Percentiles rank a stretch among this genome's conserved stretches.
Evolutionary conservation across 2,797 vertebrate species (phyloP).

Genomic region (Petrocephalus schoutedeni): DNA sequence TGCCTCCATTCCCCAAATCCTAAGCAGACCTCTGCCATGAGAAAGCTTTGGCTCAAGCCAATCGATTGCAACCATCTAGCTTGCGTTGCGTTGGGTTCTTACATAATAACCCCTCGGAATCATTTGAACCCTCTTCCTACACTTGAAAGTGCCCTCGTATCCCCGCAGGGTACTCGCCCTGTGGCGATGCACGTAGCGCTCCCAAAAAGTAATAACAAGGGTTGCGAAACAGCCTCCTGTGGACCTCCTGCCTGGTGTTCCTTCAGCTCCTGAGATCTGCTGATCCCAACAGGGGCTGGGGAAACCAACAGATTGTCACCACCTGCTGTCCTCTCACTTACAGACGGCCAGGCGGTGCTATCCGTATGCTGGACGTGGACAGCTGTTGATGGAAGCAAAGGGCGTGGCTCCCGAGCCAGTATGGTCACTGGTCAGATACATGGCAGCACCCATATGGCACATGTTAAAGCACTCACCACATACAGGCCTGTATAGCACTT

Average conservation of each 20-base stretch:
- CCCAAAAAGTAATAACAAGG: conserved; percentile 74
- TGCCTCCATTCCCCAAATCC: background rate
- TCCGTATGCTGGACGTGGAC: background rate
- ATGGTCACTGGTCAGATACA: background rate
- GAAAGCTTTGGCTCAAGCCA: background rate
- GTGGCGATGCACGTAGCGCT: background rate
- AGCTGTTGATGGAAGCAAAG: background rate
- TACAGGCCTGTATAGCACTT: background rate
- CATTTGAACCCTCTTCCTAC: background rate
- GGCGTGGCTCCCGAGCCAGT: background rate
- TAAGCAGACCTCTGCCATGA: background rate
- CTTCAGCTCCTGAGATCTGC: background rate
- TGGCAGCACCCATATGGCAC: background rate
- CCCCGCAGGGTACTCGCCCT: background rate
- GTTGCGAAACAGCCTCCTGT: conserved; percentile 78
- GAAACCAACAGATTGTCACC: background rate
- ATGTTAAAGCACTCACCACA: background rate
- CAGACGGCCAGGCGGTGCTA: background rate
- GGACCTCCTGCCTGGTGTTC: conserved; percentile 72
- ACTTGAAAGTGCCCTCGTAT: background rate
- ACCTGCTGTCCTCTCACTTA: background rate
- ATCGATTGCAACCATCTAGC: background rate
- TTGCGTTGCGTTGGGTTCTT: background rate
- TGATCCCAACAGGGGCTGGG: background rate
- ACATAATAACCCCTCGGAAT: background rate